Evolutionary conservation across 2,888 invertebrate species (phyloP), one percentile per base, ranked within the genome.

Genomic region (Sesamia inferens): DNA sequence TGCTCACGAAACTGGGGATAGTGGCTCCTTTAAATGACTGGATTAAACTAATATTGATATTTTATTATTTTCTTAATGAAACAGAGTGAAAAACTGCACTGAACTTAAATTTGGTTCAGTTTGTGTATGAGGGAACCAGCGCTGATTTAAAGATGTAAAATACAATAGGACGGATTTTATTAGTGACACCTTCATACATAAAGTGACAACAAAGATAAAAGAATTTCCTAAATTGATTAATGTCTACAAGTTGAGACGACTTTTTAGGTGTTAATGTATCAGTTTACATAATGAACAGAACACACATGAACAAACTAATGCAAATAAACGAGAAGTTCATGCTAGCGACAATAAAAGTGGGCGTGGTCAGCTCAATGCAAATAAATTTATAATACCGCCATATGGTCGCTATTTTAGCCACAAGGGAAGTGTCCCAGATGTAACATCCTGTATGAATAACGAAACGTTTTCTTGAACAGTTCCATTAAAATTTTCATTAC

Each of bases 391-490:
- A 63, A 73, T 66, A 57, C 22, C 24, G 5, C n/a, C 66, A 78
- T 69, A 79, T 67, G 74, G 22, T n/a, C 19, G 80, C 39, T 54
- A 67, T 74, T 74, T 69, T 62, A 3, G 22, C 66, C 39, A 54
- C 67, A 83, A 69, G 44, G 74, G 80, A 83, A 79, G 74, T 79
- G 58, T 69, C 74, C 80, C 68, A 83, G 61, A 83, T 79, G 63
- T 51, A 83, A 67, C 61, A 72, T 79, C 72, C 79, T 79, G 79
- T 58, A 22, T 48, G 19, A 77, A 66, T 82, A 63, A 54, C 57
- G 8, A 31, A 24, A 68, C 10, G 47, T 67, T 48, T 68, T 51
- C 22, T 69, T 16, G 16, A 51, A 65, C 62, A 24, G 42, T 63
- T 51, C 16, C 22, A 58, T 58, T 76, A 0, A 48, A 57, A 58